Conservation (phyloP, 2,797 vertebrate genomes). For the Borostomias antarcticus region DNA sequence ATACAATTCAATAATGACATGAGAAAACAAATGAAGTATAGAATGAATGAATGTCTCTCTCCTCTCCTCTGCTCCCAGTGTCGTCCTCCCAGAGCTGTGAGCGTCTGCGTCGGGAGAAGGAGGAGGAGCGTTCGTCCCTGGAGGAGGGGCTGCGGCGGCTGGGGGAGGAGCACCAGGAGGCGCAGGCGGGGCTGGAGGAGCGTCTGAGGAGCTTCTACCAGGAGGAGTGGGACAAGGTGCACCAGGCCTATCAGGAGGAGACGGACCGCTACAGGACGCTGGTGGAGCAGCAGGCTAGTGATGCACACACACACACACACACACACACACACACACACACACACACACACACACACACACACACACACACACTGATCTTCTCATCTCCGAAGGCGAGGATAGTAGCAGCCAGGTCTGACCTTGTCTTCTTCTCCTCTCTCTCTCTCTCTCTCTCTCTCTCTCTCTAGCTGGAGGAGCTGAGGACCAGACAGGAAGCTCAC, state of each 20-base stretch:
- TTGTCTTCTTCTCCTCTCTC: no score
- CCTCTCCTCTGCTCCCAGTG: slow-evolving; percentile 60
- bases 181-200: slow-evolving; percentile 84
- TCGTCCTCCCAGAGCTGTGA: slow-evolving; percentile 79
- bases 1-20: no score
- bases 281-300: slow-evolving; percentile 87
- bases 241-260: slow-evolving; percentile 89
- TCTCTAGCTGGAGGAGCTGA: slow-evolving; percentile 88
- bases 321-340: neutral
- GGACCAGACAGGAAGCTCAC: slow-evolving; percentile 82
- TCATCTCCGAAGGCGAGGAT: neutral
- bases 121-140: slow-evolving; percentile 77
- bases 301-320: slow-evolving; percentile 4
- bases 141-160: slow-evolving; percentile 82
- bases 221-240: slow-evolving; percentile 89
- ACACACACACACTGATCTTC: no score
- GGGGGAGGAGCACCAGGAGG: slow-evolving; percentile 84
- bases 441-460: no score
- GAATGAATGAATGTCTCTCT: no score
- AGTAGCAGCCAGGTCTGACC: neutral
- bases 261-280: slow-evolving; percentile 85
- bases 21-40: no score
- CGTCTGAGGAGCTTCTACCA: slow-evolving; percentile 89
- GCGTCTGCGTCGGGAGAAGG: slow-evolving; percentile 84
- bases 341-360: neutral